Percentiles rank a stretch among this genome's conserved stretches.
Evolutionary conservation across 2,113 vertebrate species (phyloP).

Genomic region (Oreochromis tanganicae): DNA sequence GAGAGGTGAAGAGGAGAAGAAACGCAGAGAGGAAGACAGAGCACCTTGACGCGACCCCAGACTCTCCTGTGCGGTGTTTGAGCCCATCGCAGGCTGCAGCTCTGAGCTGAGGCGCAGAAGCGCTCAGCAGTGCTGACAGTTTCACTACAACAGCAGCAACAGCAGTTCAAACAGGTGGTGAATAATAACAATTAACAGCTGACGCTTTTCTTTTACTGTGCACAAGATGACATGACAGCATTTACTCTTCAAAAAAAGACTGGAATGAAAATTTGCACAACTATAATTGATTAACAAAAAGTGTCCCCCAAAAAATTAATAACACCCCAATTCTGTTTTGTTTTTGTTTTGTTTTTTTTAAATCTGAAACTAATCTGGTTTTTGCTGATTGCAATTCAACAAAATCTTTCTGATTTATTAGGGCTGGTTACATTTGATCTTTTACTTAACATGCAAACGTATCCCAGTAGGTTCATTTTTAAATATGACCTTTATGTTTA

Average conservation of each 20-base stretch:
- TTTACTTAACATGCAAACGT: background rate
- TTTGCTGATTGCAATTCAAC: background rate
- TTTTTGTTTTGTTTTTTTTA: background rate
- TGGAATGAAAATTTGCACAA: background rate
- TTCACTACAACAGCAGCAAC: background rate
- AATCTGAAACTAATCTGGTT: background rate
- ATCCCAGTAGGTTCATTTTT: background rate
- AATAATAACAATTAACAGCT: background rate
- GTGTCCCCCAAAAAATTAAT: background rate
- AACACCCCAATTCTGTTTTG: background rate
- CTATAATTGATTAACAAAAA: background rate
- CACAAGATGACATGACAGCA: background rate
- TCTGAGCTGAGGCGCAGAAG: background rate
- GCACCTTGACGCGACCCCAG: slow-evolving; percentile 6
- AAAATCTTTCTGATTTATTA: background rate
- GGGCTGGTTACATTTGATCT: background rate
- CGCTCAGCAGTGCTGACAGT: background rate
- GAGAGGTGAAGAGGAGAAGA: background rate
- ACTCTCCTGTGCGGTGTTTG: background rate
- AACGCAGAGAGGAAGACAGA: background rate
- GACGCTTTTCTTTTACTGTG: background rate
- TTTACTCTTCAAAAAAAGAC: background rate
- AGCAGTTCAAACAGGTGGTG: background rate
- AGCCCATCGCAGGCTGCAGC: background rate
- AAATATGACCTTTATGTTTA: background rate